Conservation (phyloP, 1,140 invertebrate genomes). For the Trichonephila inaurata region DNA sequence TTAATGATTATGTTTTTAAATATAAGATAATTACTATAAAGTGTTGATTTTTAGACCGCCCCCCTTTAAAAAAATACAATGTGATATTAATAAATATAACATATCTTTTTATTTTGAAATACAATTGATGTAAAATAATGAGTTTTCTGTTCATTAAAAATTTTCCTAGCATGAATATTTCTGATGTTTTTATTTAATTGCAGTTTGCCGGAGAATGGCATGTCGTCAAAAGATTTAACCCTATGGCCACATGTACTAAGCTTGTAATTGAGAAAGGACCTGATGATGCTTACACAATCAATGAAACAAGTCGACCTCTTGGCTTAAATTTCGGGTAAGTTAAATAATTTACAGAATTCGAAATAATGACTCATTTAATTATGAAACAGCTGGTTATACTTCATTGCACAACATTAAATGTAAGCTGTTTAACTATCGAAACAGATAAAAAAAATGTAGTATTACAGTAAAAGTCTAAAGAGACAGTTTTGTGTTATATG, state of each 20-base stretch:
- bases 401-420: no score
- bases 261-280: constrained; percentile 55
- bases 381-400: no score
- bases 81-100: no score
- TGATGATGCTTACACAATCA: constrained; percentile 27
- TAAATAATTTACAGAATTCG: not conserved
- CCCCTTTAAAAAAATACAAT: no score
- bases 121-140: no score
- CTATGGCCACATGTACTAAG: constrained; percentile 71
- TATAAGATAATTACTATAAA: no score
- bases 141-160: no score
- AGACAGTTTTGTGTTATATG: not conserved
- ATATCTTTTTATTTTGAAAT: no score
- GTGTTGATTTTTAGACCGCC: no score
- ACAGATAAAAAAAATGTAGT: no score
- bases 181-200: not conserved
- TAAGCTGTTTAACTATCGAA: no score
- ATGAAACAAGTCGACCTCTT: constrained; percentile 64
- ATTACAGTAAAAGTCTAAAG: not conserved
- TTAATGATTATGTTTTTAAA: no score
- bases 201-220: constrained; percentile 67
- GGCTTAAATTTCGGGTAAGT: constrained; percentile 65
- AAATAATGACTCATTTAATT: not conserved
- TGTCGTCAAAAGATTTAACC: constrained; percentile 61
- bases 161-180: not conserved